Base-by-base conservation (phyloP, 2,888 invertebrate species). In the Tortrix viridana region DNA sequence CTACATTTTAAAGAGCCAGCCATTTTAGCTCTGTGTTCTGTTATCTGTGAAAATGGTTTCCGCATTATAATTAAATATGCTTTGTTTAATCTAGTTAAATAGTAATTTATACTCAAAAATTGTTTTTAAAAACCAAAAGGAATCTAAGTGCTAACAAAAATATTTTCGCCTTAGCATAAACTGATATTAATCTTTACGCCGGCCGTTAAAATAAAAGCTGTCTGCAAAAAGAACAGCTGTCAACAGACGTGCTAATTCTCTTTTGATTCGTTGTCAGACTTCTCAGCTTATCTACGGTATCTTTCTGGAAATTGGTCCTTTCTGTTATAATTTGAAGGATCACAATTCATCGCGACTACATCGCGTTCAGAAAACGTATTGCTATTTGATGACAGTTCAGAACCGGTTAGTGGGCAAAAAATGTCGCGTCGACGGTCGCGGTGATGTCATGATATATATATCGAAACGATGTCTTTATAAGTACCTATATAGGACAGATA, bases 1-100 rank as follows among this genome's bases (percentile, higher is more conserved):
- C 86, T 85, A 81, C 85, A 86, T 85, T 86, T 85, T 86, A 82
- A 84, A 79, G 77, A 62, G 47, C 67, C 38, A 63, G 65, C 69
- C 65, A 69, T 53, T 63, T 44, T 26, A 43, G 54, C 44, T 55
- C 22, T 16, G 5, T 16, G 5, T 23, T 41, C n/a, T 54, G 23
- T 41, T 14, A 53, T 32, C 32, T 12, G 12, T 14, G 37, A 41
- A 53, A 38, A 47, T 14, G 9, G 22, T 47, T 47, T 22, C 18
- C 18, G 37, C 37, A 37, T 50, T 37, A 19, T n/a, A n/a, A 20
- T 37, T 18, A 37, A 50, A 18, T 20, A 20, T 5, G 20, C 12
- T 18, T 19, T 0, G 14, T 14, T 16, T 2, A 50, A 41, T 41
- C 2, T 41, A 41, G 41, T 41, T 41, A 41, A 41, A 41, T 41